Percentiles rank a stretch among this genome's conserved stretches.
These are phyloP conservation scores for Drosophila murphyi DNA, from an alignment of 1,140 invertebrate genomes.

Conservation along the genomic window DNA sequence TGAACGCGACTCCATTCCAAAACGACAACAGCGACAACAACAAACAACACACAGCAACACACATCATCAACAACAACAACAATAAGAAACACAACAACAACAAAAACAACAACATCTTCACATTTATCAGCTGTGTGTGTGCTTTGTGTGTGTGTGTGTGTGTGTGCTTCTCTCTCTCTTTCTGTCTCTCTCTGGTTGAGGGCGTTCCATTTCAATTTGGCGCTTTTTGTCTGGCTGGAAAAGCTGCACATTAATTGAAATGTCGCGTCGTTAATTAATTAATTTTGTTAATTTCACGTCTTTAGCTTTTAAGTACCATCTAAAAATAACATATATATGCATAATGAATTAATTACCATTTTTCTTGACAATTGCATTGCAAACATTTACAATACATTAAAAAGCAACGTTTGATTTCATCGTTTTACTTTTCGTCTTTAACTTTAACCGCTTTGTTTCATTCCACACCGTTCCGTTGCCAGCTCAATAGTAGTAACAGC, in stretches of 20 bases:
- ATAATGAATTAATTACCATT: conserved; percentile 57
- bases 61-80: conserved; percentile 34
- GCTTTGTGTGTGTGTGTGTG: conserved; percentile 20
- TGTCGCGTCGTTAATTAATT: conserved; percentile 37
- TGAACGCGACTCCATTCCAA: conserved; percentile 47
- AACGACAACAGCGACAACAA: conserved; percentile 15
- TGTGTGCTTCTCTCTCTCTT: conserved; percentile 17
- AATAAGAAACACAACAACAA: conserved; percentile 40
- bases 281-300: conserved; percentile 41
- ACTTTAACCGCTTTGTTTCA: conserved; percentile 59
- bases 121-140: conserved; percentile 18
- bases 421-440: conserved; percentile 23
- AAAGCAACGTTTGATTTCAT: conserved; percentile 70
- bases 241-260: conserved; percentile 75
- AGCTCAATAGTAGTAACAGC: conserved; percentile 36
- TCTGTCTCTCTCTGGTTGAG: conserved; percentile 12
- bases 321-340: conserved; percentile 14
- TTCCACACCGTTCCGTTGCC: conserved; percentile 57
- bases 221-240: conserved; percentile 70
- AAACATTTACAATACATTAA: conserved; percentile 54
- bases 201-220: conserved; percentile 67
- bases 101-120: conserved; percentile 37
- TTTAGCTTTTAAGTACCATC: conserved; percentile 55
- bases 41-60: conserved; percentile 16
- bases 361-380: conserved; percentile 30